These are phyloP conservation scores for Cebidichthys violaceus DNA, from an alignment of 2,113 vertebrate species.

Conservation along the genomic window DNA sequence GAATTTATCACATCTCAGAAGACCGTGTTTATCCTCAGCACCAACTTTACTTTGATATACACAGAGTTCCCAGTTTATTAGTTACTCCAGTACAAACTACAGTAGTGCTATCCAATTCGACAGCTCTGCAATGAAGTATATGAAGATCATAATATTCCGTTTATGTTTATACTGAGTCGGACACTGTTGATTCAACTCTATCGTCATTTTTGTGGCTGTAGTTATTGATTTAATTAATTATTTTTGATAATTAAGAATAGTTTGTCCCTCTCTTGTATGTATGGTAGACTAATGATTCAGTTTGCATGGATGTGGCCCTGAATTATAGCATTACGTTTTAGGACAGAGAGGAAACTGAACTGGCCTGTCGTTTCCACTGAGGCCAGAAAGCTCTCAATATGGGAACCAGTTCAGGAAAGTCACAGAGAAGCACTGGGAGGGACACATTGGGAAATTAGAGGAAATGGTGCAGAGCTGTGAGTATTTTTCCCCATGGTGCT, in stretches of 20 bases:
- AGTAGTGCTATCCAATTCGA: neutral
- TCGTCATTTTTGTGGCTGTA: neutral
- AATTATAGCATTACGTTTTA: slow-evolving; percentile 3
- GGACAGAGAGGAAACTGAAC: slow-evolving; percentile 13
- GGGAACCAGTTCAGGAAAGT: slow-evolving; percentile 51
- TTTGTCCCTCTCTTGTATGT: neutral
- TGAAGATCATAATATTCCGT: neutral
- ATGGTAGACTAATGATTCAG: neutral
- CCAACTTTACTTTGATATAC: slow-evolving; percentile 24
- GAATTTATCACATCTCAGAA: slow-evolving; percentile 40
- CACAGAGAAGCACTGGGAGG: slow-evolving; percentile 4
- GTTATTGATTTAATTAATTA: too few relatives aligned
- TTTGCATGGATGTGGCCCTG: neutral
- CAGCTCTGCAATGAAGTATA: neutral
- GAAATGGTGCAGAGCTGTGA: slow-evolving; percentile 40
- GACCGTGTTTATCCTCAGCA: slow-evolving; percentile 31
- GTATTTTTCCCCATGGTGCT: neutral
- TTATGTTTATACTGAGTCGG: neutral
- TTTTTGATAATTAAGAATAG: neutral
- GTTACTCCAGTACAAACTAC: neutral
- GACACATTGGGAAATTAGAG: slow-evolving; percentile 38
- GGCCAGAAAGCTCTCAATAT: slow-evolving; percentile 31
- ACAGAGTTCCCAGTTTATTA: neutral
- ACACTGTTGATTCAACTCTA: neutral
- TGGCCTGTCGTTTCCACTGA: slow-evolving; percentile 27